A percentile compares a stretch with the other conserved stretches of the same genome.
Evolutionary conservation across 23 tunicate species (phyloP).

Genomic region (Styela clava): DNA sequence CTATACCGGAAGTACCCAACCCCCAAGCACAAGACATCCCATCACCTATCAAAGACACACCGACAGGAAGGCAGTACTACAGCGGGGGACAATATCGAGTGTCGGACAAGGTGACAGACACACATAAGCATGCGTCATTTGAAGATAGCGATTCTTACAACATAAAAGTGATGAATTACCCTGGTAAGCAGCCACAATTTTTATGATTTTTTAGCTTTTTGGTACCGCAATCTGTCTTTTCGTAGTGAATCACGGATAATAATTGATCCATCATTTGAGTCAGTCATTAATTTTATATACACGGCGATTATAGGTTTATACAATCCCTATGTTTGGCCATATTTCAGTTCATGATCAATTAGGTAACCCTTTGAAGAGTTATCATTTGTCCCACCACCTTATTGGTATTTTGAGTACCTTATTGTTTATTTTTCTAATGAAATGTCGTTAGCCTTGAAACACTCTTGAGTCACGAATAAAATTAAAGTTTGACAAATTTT

Average conservation of each 20-base stretch:
- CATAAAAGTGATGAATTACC: background rate
- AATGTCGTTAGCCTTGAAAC: too few species aligned
- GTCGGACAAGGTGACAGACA: background rate
- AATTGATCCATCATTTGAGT: background rate
- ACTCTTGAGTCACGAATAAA: too few species aligned
- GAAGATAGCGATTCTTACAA: background rate
- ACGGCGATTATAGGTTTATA: too few species aligned
- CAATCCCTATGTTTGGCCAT: too few species aligned
- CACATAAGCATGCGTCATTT: background rate
- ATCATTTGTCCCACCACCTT: too few species aligned
- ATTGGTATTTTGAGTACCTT: too few species aligned
- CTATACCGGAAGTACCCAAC: background rate
- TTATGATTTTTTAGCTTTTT: background rate
- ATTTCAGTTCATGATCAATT: too few species aligned
- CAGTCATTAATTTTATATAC: background rate
- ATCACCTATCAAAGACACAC: conserved; percentile 17
- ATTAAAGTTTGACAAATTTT: too few species aligned
- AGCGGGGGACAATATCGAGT: background rate
- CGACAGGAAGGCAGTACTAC: conserved; percentile 6
- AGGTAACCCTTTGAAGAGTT: too few species aligned
- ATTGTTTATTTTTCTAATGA: too few species aligned
- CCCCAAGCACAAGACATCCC: background rate
- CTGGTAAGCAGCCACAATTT: background rate
- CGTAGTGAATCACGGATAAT: background rate
- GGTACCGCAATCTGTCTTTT: background rate